Percentiles rank a stretch among this genome's conserved stretches.
Evolutionary conservation across 2,113 vertebrate species (phyloP).

Genomic region (Corvus moneduloides): DNA sequence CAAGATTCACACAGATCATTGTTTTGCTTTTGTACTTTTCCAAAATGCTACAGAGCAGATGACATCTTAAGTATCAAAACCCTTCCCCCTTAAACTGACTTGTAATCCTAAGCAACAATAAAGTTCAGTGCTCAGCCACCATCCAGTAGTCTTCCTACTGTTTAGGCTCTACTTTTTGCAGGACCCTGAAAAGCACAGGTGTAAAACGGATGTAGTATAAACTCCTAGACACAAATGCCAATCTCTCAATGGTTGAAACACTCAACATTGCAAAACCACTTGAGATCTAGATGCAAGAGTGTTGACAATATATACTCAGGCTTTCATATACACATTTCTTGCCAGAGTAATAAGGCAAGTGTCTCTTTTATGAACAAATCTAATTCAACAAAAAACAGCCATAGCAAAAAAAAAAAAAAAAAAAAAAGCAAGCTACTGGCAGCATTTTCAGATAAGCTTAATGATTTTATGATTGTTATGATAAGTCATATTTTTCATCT

Average conservation of each 20-base stretch:
- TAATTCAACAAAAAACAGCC: neutral
- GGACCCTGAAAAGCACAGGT: neutral
- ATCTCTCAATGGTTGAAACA: neutral
- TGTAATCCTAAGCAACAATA: neutral
- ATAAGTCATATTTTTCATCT: neutral
- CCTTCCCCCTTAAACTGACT: neutral
- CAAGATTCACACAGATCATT: neutral
- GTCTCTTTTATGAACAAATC: neutral
- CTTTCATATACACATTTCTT: neutral
- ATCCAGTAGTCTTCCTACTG: neutral
- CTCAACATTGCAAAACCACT: neutral
- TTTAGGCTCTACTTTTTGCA: neutral
- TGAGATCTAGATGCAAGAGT: neutral
- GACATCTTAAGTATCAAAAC: neutral
- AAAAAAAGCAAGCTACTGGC: neutral
- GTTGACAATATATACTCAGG: neutral
- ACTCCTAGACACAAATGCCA: neutral
- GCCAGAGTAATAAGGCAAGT: neutral
- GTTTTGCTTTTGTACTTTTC: neutral
- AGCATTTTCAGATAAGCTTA: neutral
- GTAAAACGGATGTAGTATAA: neutral
- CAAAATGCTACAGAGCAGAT: neutral
- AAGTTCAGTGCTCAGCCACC: neutral
- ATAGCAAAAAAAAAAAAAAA: neutral
- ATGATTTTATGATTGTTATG: neutral